Evolutionary conservation across 2,797 vertebrate species (phyloP), one percentile per base, ranked within the genome.

Genomic region (Manis pentadactyla): DNA sequence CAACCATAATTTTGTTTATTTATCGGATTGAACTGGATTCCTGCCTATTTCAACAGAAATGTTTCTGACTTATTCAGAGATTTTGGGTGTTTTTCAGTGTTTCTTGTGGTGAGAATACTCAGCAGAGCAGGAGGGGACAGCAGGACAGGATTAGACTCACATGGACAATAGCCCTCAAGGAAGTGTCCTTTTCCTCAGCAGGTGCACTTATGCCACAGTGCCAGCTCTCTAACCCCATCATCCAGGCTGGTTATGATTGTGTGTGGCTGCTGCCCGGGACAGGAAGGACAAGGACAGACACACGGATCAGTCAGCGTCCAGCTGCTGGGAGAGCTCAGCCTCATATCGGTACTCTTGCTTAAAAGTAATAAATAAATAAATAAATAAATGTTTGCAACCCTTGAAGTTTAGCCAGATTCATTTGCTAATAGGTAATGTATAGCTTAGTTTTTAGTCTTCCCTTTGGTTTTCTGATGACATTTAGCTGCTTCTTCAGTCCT

Each of bases 31-130:
- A 46, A 69, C 73, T 81, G 46, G 29, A 81, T 34, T 57, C 49
- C 84, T 92, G 68, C 68, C 78, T 61, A 10, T 46, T 71, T 84
- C 74, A 59, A 61, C 53, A 83, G 64, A 91, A 78, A 74, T 17
- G 31, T 21, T 61, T 69, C 63, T 77, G 37, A 59, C n/a, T 78
- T 78, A 51, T 8, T 14, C 2, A 15, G 66, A 69, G 66, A 59
- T 27, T 42, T 66, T 23, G 21, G 42, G 8, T 25, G 42, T 21
- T 81, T 89, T 42, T 53, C 59, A 7, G 19, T 37, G 12, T 83
- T 49, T 51, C 25, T 27, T 5, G 0, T 68, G 34, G 17, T 18
- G 11, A 69, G 68, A 61, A 42, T 59, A 29, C 37, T 37, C 42
- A 39, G 19, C 13, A 57, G 53, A 59, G 14, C 49, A 6, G 17